phyloP scores from a whole-genome alignment of 53 echinoderm and acorn worm genomes.

The Mesocentrotus franciscanus region DNA sequence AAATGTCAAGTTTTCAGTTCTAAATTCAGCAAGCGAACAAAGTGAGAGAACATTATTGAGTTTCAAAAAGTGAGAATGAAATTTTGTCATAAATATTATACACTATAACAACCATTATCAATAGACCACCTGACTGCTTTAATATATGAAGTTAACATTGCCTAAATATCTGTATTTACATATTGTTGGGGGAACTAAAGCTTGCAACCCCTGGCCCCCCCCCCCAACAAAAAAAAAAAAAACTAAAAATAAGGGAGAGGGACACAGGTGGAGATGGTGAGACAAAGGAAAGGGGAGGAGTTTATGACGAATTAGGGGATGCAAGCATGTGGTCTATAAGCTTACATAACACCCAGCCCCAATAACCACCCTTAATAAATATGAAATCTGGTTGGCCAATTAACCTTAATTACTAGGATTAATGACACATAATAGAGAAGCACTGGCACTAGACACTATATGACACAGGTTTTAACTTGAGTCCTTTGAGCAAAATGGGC shows the following conservation, averaged over 20 bases:
- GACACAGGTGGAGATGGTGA: background rate
- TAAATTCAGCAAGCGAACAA: no score
- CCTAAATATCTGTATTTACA: no score
- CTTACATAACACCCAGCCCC: background rate
- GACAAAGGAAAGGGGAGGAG: constrained; percentile 5
- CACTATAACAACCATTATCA: no score
- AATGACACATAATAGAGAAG: background rate
- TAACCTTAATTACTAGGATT: background rate
- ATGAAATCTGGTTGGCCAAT: background rate
- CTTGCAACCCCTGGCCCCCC: no score
- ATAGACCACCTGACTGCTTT: no score
- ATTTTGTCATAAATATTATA: no score
- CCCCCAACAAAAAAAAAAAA: no score
- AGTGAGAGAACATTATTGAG: no score
- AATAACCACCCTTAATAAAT: constrained; percentile 11
- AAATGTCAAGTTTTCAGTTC: no score
- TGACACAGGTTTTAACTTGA: constrained; percentile 7
- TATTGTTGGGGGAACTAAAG: no score
- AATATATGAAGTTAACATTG: no score
- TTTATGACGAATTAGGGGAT: constrained; percentile 10
- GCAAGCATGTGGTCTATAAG: background rate
- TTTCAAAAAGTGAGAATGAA: no score
- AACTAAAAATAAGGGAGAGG: background rate
- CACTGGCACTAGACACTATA: background rate
- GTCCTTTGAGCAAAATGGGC: background rate